A percentile compares a stretch with the other conserved stretches of the same genome.
Conservation (phyloP, 2,888 invertebrate genomes). For the Agrypnus murinus region DNA sequence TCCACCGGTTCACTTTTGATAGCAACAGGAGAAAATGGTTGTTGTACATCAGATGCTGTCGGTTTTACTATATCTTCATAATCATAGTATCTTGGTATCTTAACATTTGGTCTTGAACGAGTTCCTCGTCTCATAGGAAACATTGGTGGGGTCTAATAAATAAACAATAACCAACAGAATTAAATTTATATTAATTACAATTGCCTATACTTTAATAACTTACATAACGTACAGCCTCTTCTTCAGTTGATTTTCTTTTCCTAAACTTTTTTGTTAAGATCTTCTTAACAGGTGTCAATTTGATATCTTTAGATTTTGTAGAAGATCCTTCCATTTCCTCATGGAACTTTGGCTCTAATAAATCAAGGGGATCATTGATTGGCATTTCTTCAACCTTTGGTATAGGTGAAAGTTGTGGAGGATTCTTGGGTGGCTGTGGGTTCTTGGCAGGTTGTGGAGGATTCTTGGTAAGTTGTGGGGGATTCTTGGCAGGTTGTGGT, state of each 20-base stretch:
- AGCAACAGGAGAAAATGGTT: conserved; percentile 58
- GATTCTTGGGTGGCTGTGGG: not conserved
- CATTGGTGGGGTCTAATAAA: conserved; percentile 66
- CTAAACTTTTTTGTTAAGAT: conserved; percentile 53
- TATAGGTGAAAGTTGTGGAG: not conserved
- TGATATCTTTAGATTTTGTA: conserved; percentile 38
- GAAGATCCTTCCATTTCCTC: conserved; percentile 52
- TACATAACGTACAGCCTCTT: conserved; percentile 58
- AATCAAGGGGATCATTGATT: conserved; percentile 61
- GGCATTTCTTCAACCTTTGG: conserved; percentile 41
- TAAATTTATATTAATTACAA: no score
- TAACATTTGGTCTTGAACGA: conserved; percentile 68
- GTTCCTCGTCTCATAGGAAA: conserved; percentile 67
- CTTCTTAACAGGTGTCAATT: conserved; percentile 50
- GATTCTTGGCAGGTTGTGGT: not conserved
- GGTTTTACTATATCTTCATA: conserved; percentile 56
- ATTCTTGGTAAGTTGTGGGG: not conserved
- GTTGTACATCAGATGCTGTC: conserved; percentile 36
- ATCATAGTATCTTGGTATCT: conserved; percentile 68
- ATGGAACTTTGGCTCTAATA: conserved; percentile 66
- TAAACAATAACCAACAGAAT: not conserved
- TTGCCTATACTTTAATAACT: conserved; percentile 20
- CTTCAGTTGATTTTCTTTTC: conserved; percentile 58
- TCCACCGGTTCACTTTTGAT: conserved; percentile 68
- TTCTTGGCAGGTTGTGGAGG: no score